Percentiles rank a stretch among this genome's conserved stretches.
phyloP scores from a whole-genome alignment of 2,797 vertebrate genomes.

The Delichon dasypus region DNA sequence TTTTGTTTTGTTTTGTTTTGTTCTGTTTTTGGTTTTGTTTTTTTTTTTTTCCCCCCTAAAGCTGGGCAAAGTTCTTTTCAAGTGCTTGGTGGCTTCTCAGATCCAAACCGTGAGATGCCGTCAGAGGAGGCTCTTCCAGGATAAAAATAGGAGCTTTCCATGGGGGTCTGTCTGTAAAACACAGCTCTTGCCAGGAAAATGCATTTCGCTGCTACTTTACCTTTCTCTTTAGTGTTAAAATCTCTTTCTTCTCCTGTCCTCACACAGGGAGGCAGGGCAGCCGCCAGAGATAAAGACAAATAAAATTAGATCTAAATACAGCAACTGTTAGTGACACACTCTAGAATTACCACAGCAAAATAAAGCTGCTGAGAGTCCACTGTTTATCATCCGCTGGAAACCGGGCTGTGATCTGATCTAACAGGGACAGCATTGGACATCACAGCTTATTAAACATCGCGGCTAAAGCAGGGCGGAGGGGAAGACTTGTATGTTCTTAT shows the following conservation, averaged over 20 bases:
- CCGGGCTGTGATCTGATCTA: neutral
- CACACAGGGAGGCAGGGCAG: neutral
- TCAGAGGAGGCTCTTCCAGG: neutral
- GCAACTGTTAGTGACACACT: neutral
- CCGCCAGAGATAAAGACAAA: neutral
- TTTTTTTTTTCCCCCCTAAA: neutral
- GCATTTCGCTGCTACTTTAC: neutral
- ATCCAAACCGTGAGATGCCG: neutral
- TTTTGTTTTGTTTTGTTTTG: neutral
- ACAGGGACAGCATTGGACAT: neutral
- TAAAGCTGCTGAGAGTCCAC: neutral
- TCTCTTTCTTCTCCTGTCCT: neutral
- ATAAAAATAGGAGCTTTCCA: constrained; percentile 13
- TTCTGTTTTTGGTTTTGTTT: neutral
- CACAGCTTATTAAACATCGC: neutral
- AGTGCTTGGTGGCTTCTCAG: neutral
- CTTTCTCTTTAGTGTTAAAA: neutral
- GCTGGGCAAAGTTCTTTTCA: neutral
- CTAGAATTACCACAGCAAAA: neutral
- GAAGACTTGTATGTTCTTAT: neutral
- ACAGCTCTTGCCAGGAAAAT: neutral
- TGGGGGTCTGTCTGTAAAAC: neutral
- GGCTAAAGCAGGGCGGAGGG: neutral
- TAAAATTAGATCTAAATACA: neutral
- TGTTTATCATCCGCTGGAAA: neutral